Conservation (phyloP, 2,888 invertebrate genomes). For the Epinotia ramella region DNA sequence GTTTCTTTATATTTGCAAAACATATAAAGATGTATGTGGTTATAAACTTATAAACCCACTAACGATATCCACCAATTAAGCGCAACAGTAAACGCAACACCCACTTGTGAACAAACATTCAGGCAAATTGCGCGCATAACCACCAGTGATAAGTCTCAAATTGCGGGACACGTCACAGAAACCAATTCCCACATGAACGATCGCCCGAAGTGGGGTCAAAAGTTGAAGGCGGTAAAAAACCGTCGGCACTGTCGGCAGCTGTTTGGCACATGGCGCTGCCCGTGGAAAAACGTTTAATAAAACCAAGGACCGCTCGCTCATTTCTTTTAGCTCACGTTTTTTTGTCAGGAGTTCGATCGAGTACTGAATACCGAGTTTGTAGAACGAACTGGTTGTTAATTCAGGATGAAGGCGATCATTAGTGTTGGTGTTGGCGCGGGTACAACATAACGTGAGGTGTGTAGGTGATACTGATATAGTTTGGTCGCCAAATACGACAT, state of each 20-base stretch:
- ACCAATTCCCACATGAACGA: constrained; percentile 82
- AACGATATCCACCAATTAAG: constrained; percentile 31
- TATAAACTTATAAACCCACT: neutral
- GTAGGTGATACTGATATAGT: neutral
- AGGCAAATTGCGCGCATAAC: constrained; percentile 60
- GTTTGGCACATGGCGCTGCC: constrained; percentile 74
- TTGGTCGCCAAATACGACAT: neutral
- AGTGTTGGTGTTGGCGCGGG: constrained; percentile 22
- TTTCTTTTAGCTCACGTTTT: constrained; percentile 63
- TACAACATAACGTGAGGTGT: neutral
- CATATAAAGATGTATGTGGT: no score
- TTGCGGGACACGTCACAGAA: constrained; percentile 62
- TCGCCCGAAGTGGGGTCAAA: constrained; percentile 82
- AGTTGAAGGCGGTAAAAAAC: constrained; percentile 80
- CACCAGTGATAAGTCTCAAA: constrained; percentile 62
- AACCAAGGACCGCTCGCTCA: constrained; percentile 60
- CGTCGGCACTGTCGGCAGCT: constrained; percentile 77
- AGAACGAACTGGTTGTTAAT: constrained; percentile 36
- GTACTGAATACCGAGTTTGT: constrained; percentile 35
- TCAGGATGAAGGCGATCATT: constrained; percentile 36
- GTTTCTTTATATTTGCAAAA: no score
- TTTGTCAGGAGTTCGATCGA: constrained; percentile 52
- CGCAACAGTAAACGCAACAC: constrained; percentile 24
- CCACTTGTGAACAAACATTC: constrained; percentile 34
- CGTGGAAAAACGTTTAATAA: constrained; percentile 71